phyloP scores from a whole-genome alignment of 2,888 invertebrate species.

The Gymnoscelis rufifasciata region DNA sequence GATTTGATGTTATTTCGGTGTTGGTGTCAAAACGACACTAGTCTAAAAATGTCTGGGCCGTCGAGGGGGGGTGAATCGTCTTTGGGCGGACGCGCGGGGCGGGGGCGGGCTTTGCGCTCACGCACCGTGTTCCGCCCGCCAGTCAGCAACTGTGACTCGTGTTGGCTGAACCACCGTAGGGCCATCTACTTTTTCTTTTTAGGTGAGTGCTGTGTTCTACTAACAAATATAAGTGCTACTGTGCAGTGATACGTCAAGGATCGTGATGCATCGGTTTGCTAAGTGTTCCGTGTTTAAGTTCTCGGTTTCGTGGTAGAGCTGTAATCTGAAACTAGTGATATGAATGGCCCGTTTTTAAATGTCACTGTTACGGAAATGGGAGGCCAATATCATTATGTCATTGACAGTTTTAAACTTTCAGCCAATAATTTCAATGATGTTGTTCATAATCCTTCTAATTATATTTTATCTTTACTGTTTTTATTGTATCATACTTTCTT shows the following conservation, averaged over 20 bases:
- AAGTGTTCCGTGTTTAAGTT: conserved; percentile 25
- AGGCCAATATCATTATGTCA: conserved; percentile 1
- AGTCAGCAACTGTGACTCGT: conserved; percentile 78
- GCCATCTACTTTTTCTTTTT: conserved; percentile 74
- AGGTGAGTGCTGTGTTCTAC: conserved; percentile 66
- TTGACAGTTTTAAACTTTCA: not conserved
- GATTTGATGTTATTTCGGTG: conserved; percentile 73
- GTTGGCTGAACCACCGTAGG: conserved; percentile 83
- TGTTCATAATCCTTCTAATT: not conserved
- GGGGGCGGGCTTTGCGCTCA: conserved; percentile 54
- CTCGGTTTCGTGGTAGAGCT: conserved; percentile 14
- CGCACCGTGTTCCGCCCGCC: conserved; percentile 70
- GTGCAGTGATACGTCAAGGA: conserved; percentile 63
- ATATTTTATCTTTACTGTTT: too few species aligned
- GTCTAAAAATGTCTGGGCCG: conserved; percentile 70
- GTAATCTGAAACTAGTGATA: conserved; percentile 3
- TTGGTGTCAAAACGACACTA: conserved; percentile 76
- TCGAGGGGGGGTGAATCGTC: conserved; percentile 34
- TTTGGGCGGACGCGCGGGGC: conserved; percentile 37
- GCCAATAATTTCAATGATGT: not conserved
- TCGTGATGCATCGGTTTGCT: conserved; percentile 41
- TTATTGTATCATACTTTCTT: not conserved
- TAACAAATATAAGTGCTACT: conserved; percentile 44
- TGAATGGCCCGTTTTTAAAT: not conserved
- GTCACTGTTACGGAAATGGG: conserved; percentile 15